These are phyloP conservation scores for Drosophila recens DNA, from an alignment of 2,888 invertebrate species.

Conservation along the genomic window DNA sequence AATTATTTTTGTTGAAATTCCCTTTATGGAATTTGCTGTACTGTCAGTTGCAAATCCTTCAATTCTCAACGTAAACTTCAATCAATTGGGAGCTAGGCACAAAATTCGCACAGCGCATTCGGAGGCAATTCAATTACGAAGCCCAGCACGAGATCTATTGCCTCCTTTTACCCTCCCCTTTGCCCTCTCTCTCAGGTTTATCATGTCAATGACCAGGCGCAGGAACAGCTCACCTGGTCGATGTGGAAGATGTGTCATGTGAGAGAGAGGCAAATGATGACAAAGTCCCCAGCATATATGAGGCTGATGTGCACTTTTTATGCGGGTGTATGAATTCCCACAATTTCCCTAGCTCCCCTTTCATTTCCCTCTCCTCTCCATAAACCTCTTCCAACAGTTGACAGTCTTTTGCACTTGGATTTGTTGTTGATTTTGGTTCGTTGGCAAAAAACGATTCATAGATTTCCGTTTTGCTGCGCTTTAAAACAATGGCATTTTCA, in stretches of 20 bases:
- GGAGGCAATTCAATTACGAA: constrained; percentile 69
- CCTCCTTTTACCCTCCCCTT: background rate
- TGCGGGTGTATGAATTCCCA: constrained; percentile 31
- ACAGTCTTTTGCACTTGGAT: constrained; percentile 76
- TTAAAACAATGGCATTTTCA: constrained; percentile 78
- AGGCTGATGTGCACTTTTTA: constrained; percentile 62
- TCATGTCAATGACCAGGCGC: constrained; percentile 73
- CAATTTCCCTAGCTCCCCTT: background rate
- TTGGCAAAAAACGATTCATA: constrained; percentile 66
- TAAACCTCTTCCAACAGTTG: constrained; percentile 33
- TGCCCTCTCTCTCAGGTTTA: constrained; percentile 4
- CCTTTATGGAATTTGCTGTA: constrained; percentile 43
- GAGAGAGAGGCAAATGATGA: constrained; percentile 23
- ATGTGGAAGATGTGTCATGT: constrained; percentile 3
- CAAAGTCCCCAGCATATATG: constrained; percentile 48
- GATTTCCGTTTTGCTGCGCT: constrained; percentile 70
- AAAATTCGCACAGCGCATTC: constrained; percentile 27
- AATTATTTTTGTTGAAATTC: constrained; percentile 26
- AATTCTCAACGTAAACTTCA: constrained; percentile 37
- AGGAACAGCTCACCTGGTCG: constrained; percentile 44
- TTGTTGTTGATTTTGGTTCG: constrained; percentile 20
- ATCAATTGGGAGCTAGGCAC: constrained; percentile 42
- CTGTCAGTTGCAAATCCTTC: constrained; percentile 57
- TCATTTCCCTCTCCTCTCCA: background rate
- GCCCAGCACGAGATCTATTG: constrained; percentile 46